These are phyloP conservation scores for Aphodius sticticus DNA, from an alignment of 2,888 invertebrate species.

Conservation along the genomic window DNA sequence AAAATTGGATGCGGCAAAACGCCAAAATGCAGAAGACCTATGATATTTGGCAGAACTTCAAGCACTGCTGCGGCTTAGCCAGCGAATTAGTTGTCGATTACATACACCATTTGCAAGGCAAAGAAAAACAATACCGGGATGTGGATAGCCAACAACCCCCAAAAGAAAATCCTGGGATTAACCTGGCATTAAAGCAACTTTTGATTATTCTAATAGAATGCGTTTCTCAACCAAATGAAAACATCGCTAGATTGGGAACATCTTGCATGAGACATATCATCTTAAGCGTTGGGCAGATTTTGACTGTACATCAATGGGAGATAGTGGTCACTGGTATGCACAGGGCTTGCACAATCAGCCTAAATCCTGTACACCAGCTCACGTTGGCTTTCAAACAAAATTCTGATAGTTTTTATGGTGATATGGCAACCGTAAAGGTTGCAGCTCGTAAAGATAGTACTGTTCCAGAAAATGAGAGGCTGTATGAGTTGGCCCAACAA, in stretches of 20 bases:
- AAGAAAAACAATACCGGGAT: conserved; percentile 46
- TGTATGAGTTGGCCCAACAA: conserved; percentile 90
- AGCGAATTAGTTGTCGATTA: conserved; percentile 91
- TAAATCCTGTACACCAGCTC: conserved; percentile 86
- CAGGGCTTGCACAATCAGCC: conserved; percentile 84
- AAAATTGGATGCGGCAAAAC: conserved; percentile 86
- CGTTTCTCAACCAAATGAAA: conserved; percentile 88
- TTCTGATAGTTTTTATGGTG: conserved; percentile 95
- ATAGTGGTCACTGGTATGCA: conserved; percentile 83
- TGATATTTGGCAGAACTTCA: conserved; percentile 89
- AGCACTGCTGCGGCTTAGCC: conserved; percentile 93
- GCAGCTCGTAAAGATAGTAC: conserved; percentile 90
- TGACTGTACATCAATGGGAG: conserved; percentile 87
- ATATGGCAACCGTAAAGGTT: conserved; percentile 90
- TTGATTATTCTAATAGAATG: conserved; percentile 89
- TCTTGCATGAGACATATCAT: conserved; percentile 90
- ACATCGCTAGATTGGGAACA: conserved; percentile 89
- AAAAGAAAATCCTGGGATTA: conserved; percentile 66
- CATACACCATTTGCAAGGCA: conserved; percentile 76
- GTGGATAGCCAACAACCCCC: conserved; percentile 34
- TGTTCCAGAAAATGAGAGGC: conserved; percentile 81
- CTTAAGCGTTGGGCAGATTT: conserved; percentile 81
- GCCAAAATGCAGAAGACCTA: conserved; percentile 71
- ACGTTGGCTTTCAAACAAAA: conserved; percentile 90
- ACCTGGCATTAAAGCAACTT: conserved; percentile 85